Percentiles rank a stretch among this genome's conserved stretches.
phyloP scores from a whole-genome alignment of 2,888 invertebrate genomes.

The Lasioglossum lativentre region DNA sequence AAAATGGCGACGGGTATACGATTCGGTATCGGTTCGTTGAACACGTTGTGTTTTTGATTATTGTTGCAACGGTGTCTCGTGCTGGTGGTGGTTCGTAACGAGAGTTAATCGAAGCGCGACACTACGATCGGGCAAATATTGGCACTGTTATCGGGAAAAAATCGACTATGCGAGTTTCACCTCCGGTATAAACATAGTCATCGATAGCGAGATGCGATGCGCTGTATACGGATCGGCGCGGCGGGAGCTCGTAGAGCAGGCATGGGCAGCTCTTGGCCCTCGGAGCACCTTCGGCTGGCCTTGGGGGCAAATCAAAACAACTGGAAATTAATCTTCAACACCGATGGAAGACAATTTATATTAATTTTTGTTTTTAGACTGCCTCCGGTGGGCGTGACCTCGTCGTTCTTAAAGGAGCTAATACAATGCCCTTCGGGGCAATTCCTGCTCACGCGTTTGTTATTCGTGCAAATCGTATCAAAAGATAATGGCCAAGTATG shows the following conservation, averaged over 20 bases:
- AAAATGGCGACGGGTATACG: conserved; percentile 32
- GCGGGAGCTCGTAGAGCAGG: neutral
- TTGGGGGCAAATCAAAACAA: neutral
- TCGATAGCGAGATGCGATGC: conserved; percentile 26
- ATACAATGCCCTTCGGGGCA: neutral
- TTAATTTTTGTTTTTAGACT: neutral
- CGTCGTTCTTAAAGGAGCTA: too few species aligned
- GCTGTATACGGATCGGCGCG: conserved; percentile 1
- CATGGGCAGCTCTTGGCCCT: conserved; percentile 2
- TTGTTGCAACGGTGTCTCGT: conserved; percentile 38
- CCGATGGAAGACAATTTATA: neutral
- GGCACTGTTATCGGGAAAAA: too few species aligned
- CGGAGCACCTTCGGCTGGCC: neutral
- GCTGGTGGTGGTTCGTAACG: conserved; percentile 63
- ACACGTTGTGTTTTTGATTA: neutral
- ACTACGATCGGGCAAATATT: neutral
- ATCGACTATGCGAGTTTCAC: conserved; percentile 55
- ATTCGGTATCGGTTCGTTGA: conserved; percentile 2
- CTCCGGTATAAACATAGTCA: conserved; percentile 69
- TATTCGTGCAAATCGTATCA: neutral
- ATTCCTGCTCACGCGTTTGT: neutral
- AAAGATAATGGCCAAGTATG: neutral
- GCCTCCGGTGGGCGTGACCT: too few species aligned
- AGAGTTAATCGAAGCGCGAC: neutral
- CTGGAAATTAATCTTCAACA: neutral